Base-by-base conservation (phyloP, 2,113 vertebrate genomes). In the Vimba vimba region DNA sequence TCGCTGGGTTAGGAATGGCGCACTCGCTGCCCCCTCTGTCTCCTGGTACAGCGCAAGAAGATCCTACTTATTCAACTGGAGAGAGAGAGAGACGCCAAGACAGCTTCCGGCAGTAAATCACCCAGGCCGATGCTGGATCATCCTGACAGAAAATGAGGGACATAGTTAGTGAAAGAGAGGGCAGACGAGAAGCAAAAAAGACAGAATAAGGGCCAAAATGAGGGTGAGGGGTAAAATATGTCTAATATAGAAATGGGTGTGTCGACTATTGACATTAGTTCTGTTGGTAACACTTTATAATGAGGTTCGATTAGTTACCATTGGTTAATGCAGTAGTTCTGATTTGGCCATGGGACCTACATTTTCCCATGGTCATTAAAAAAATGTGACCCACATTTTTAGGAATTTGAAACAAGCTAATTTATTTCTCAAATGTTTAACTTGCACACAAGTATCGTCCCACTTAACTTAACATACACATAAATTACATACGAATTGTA, bases 1-100 rank as follows among this genome's bases (percentile, higher is more conserved):
- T 85, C 9, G 82, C 76, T 76, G 33, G 75, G 79, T 43, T 60
- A 39, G 62, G 52, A 76, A 83, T 62, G 83, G 66, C 75, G 85
- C 68, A 88, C 87, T 85, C 85, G 4, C 7, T 88, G 82, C 66
- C 87, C 88, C 45, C 76, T 80, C 68, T 19, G 77, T 79, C 43
- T 87, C 85, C 79, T 85, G 82, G 85, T 79, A 75, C 78, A 21
- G 74, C 62, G 47, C 68, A 47, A 33, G 68, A 69, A 45, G 78
- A 82, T 86, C 73, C 83, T 85, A 71, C 80, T 88, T 90, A 79
- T 68, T 85, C 77, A 55, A 17, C 33, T 13, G 30, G 47, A 55
- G 66, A 36, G 79, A 69, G 43, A 68, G 82, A 11, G 50, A 69
- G 15, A 79, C 17, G 36, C 36, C 78, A 36, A 66, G 55, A 36